A percentile compares a stretch with the other conserved stretches of the same genome.
phyloP scores from a whole-genome alignment of 2,888 invertebrate genomes.

The Leucoma salicis region DNA sequence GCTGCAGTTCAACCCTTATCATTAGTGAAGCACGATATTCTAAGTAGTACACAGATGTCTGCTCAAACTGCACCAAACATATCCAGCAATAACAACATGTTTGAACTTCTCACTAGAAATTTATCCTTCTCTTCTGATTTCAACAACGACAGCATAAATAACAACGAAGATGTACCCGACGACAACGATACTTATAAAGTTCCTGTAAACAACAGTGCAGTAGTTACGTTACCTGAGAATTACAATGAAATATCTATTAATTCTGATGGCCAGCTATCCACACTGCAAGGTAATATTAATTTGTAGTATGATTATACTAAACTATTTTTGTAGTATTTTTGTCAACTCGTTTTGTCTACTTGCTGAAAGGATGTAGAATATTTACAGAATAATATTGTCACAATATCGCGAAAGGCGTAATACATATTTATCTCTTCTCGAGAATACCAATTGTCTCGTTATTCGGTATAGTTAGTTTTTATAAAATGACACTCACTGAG shows the following conservation, averaged over 20 bases:
- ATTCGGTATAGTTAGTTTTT: too few relatives aligned
- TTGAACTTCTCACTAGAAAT: conserved; percentile 72
- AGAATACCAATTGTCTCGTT: too few relatives aligned
- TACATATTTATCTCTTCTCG: too few relatives aligned
- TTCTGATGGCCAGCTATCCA: conserved; percentile 71
- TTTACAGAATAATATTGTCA: too few relatives aligned
- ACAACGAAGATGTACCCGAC: conserved; percentile 54
- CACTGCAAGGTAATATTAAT: conserved; percentile 63
- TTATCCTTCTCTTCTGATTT: conserved; percentile 77
- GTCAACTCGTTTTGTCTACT: too few relatives aligned
- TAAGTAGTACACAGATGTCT: conserved; percentile 55
- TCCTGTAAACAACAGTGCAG: conserved; percentile 66
- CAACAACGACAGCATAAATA: conserved; percentile 75
- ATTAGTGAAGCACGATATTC: conserved; percentile 69
- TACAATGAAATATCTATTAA: conserved; percentile 77
- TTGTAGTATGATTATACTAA: not conserved
- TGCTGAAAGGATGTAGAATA: too few relatives aligned
- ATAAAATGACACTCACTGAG: too few relatives aligned
- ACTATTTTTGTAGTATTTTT: not conserved
- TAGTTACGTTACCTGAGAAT: conserved; percentile 64
- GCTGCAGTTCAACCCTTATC: conserved; percentile 65
- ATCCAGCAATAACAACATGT: conserved; percentile 59
- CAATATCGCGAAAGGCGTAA: too few relatives aligned
- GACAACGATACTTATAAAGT: conserved; percentile 76
- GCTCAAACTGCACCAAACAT: conserved; percentile 39